Conservation (phyloP, 2,113 vertebrate genomes). For the Epinephelus cyanopodus region DNA sequence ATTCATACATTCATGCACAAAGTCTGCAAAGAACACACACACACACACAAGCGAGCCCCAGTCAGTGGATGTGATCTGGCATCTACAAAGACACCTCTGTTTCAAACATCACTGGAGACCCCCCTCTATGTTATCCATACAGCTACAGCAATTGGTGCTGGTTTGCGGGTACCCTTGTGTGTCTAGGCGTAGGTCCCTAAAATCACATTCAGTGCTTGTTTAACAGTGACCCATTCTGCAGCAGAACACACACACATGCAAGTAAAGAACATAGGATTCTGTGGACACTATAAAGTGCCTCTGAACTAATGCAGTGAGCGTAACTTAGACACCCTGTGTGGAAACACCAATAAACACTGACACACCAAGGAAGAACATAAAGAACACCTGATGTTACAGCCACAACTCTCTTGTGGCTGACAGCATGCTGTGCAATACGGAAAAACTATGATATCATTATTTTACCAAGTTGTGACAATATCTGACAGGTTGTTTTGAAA, state of each 20-base stretch:
- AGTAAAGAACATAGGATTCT: neutral
- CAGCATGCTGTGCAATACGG: neutral
- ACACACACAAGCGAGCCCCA: neutral
- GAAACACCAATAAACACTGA: neutral
- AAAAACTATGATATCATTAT: neutral
- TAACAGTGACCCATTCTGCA: slow-evolving; percentile 36
- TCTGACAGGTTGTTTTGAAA: neutral
- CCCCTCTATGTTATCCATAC: slow-evolving; percentile 42
- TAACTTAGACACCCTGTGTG: slow-evolving; percentile 1
- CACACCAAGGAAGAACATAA: neutral
- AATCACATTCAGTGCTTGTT: slow-evolving; percentile 40
- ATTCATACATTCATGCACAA: neutral
- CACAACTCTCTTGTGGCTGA: neutral
- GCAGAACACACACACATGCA: neutral
- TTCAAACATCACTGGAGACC: slow-evolving; percentile 34
- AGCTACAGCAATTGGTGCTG: slow-evolving; percentile 15
- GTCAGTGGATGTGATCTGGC: slow-evolving; percentile 30
- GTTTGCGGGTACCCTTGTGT: slow-evolving; percentile 19
- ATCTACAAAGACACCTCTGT: slow-evolving; percentile 66
- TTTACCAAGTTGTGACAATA: neutral
- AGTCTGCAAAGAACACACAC: neutral
- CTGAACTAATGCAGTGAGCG: slow-evolving; percentile 8
- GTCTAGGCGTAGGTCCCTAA: slow-evolving; percentile 17
- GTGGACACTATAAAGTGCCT: neutral
- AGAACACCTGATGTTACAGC: neutral